Percentiles rank a stretch among this genome's conserved stretches.
Evolutionary conservation across 2,888 invertebrate genomes (phyloP).

Genomic region (Megamerina dolium): DNA sequence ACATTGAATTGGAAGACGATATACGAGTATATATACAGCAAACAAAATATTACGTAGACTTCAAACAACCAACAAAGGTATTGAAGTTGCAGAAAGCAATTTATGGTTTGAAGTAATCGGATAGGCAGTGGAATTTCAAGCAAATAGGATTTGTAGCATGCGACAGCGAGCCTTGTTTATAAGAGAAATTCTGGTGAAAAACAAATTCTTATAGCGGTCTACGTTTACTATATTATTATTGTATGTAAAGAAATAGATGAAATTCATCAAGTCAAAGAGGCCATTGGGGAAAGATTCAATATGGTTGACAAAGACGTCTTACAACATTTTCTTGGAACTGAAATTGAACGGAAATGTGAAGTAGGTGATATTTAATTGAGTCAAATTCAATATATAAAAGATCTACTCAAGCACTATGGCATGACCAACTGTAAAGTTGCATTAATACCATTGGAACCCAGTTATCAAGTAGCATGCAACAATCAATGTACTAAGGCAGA

Average conservation of each 20-base stretch:
- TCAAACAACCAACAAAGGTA: constrained; percentile 11
- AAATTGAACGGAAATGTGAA: background rate
- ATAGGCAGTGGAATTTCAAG: constrained; percentile 18
- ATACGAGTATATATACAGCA: constrained; percentile 17
- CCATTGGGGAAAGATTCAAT: too few species aligned
- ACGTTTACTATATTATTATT: constrained; percentile 15
- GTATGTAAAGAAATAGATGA: constrained; percentile 6
- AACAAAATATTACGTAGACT: constrained; percentile 14
- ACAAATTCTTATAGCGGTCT: constrained; percentile 10
- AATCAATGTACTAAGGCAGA: constrained; percentile 9
- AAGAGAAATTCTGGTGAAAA: constrained; percentile 2
- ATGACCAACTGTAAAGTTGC: constrained; percentile 8
- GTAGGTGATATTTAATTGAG: background rate
- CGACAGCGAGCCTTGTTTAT: constrained; percentile 18
- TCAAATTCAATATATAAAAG: too few species aligned
- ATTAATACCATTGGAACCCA: constrained; percentile 5
- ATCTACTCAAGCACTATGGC: constrained; percentile 3
- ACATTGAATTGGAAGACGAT: constrained; percentile 14
- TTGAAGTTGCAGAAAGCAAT: constrained; percentile 19
- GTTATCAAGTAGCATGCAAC: too few species aligned
- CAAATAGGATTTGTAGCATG: constrained; percentile 11
- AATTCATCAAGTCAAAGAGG: background rate
- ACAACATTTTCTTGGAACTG: background rate
- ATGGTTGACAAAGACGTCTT: too few species aligned
- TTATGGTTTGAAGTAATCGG: constrained; percentile 24